These are phyloP conservation scores for Cheumatopsyche charites DNA, from an alignment of 1,140 invertebrate genomes.

Conservation along the genomic window DNA sequence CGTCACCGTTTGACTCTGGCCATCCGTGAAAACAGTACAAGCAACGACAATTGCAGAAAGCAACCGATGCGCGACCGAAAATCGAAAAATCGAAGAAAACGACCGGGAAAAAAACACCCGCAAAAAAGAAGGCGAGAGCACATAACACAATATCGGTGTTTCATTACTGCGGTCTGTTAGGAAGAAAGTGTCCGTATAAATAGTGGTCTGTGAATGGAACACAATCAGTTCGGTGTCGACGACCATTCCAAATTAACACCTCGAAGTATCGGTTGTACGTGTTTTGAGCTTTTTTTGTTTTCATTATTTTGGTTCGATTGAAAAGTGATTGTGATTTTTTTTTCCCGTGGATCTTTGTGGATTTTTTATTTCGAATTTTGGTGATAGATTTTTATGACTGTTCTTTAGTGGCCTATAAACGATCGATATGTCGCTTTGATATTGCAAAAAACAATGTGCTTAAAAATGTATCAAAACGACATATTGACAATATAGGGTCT, in stretches of 20 bases:
- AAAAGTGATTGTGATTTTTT: no score
- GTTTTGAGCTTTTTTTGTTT: slow-evolving; percentile 18
- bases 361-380: no score
- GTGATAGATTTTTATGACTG: no score
- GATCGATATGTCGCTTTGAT: no score
- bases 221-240: slow-evolving; percentile 44
- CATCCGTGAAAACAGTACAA: slow-evolving; percentile 46
- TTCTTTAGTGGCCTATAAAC: no score
- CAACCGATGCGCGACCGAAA: background rate
- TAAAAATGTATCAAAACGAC: no score
- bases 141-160: slow-evolving; percentile 24
- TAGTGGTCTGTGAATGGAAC: slow-evolving; percentile 43
- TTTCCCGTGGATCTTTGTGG: no score
- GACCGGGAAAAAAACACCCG: background rate
- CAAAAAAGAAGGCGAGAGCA: slow-evolving; percentile 5
- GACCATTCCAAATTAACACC: slow-evolving; percentile 38
- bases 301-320: no score
- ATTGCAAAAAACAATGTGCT: no score
- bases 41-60: slow-evolving; percentile 38
- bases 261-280: slow-evolving; percentile 32
- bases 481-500: no score
- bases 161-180: slow-evolving; percentile 44
- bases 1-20: slow-evolving; percentile 38
- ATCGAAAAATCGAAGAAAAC: slow-evolving; percentile 34
- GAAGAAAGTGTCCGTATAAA: slow-evolving; percentile 48